Evolutionary conservation across 2,113 vertebrate species (phyloP), one percentile per base, ranked within the genome.

Genomic region (Xenopus tropicalis): DNA sequence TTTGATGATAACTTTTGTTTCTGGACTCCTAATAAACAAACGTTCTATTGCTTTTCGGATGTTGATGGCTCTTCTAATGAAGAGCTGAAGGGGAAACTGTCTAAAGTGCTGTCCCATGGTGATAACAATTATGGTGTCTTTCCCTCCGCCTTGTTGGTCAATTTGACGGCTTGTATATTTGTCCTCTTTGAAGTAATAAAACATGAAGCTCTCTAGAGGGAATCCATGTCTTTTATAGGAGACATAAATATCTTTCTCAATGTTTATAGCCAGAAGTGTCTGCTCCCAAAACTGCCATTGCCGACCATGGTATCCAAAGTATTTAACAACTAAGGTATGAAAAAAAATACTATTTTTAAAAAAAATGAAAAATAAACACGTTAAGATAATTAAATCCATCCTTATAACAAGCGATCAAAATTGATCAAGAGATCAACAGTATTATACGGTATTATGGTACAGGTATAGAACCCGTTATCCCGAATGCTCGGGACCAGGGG

Each of bases 161-260:
- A 54, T 69, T 59, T 79, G 79, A 17, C 0, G 64, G 56, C 71
- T 66, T 14, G 80, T 72, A 20, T 77, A 83, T 21, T 66, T 70
- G 58, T 82, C 72, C 13, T 80, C 79, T 64, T 77, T 83, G 22
- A 74, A 0, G 0, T 63, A 73, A 48, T 70, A 84, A 9, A 78
- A 29, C 1, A 4, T 42, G 24, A 23, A 3, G 0, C 56, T 64
- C 19, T 77, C 14, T 42, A 78, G 70, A 6, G 79, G 82, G 58
- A 79, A 61, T 8, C 74, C 11, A 14, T 81, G 77, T 14, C 80
- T 82, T 71, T 80, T 77, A 78, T 78, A 82, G 4, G 75, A 79
- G 46, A 81, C 63, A 16, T 79, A 62, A 73, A 62, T 79, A 11
- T 79, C 63, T 65, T 74, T 77, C 21, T 80, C 57, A 1, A 16